Evolutionary conservation across 2,888 invertebrate species (phyloP).

Genomic region (Drosophila kambysellisi): DNA sequence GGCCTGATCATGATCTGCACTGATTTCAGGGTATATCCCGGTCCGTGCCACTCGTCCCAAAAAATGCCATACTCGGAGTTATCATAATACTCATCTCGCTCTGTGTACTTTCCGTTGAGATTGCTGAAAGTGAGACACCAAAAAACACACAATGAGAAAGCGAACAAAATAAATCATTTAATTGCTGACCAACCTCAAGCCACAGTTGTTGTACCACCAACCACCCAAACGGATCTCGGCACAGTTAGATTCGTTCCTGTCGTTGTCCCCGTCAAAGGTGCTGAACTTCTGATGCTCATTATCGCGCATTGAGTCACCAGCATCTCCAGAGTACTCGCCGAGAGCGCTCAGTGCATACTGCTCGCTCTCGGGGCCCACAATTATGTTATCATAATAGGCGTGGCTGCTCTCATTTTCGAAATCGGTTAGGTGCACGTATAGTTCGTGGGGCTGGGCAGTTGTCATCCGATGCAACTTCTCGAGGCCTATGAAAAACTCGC

Average conservation of each 20-base stretch:
- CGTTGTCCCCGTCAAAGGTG: slow-evolving; percentile 88
- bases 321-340: slow-evolving; percentile 88
- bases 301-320: slow-evolving; percentile 89
- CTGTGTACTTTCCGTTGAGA: slow-evolving; percentile 49
- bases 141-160: slow-evolving; percentile 13
- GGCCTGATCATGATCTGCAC: slow-evolving; percentile 55
- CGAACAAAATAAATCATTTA: not conserved
- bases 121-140: slow-evolving; percentile 29
- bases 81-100: slow-evolving; percentile 44
- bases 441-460: slow-evolving; percentile 84
- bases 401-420: slow-evolving; percentile 86
- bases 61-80: slow-evolving; percentile 49
- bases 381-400: slow-evolving; percentile 88
- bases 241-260: slow-evolving; percentile 89
- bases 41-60: slow-evolving; percentile 58
- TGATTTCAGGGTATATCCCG: slow-evolving; percentile 41
- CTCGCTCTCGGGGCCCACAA: slow-evolving; percentile 88
- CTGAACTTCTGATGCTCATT: slow-evolving; percentile 90
- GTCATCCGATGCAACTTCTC: slow-evolving; percentile 87
- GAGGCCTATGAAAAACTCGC: slow-evolving; percentile 90
- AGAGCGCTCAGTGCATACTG: slow-evolving; percentile 88
- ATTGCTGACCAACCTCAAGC: slow-evolving; percentile 86
- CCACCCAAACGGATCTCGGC: slow-evolving; percentile 89
- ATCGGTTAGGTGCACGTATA: slow-evolving; percentile 88
- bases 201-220: slow-evolving; percentile 91